phyloP scores from a whole-genome alignment of 2,797 vertebrate species.

The Orientallactaga sibirica region DNA sequence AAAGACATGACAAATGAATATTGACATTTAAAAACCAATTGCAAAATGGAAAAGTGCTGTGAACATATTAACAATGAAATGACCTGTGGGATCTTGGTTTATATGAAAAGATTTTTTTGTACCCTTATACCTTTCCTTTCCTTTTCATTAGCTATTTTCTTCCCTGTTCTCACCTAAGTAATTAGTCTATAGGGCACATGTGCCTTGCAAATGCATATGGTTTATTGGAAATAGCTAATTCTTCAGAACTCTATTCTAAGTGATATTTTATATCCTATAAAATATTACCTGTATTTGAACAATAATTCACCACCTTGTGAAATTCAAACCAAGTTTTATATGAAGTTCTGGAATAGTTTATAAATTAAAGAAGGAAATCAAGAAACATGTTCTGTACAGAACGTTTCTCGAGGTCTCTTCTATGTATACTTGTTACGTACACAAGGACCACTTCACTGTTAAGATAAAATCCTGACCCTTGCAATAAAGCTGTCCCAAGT shows the following conservation, averaged over 20 bases:
- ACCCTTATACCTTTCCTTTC: background rate
- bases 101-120: background rate
- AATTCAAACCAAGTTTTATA: constrained; percentile 28
- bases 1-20: constrained; percentile 28
- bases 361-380: background rate
- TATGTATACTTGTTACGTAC: background rate
- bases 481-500: background rate
- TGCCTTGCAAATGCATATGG: background rate
- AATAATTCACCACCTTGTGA: background rate
- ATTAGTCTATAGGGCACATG: background rate
- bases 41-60: background rate
- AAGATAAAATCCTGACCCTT: constrained; percentile 46
- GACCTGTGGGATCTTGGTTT: background rate
- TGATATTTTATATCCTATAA: background rate
- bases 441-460: background rate
- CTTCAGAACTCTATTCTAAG: background rate
- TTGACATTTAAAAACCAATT: constrained; percentile 29
- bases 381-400: background rate
- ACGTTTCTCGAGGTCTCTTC: constrained; percentile 37
- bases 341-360: background rate
- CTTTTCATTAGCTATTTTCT: constrained; percentile 28
- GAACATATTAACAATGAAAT: background rate
- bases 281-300: background rate
- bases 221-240: constrained; percentile 30
- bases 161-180: background rate